Evolutionary conservation across 2,888 invertebrate genomes (phyloP).

Genomic region (Tachystola acroxantha): DNA sequence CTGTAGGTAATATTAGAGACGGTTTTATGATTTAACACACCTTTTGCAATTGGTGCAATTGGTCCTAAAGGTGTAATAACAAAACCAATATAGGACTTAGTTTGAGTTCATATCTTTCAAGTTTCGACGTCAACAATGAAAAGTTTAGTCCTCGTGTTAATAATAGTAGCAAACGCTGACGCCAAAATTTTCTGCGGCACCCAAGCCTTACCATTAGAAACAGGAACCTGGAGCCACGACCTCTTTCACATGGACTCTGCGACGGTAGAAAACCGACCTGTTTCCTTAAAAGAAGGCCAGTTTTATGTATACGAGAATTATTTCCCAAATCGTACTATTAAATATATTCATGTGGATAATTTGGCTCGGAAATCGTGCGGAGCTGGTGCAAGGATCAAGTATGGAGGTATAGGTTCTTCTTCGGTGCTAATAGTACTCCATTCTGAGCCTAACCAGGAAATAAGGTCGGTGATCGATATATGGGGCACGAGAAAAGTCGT

Average conservation of each 20-base stretch:
- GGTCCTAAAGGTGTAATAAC: too few relatives aligned
- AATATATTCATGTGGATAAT: slow-evolving; percentile 59
- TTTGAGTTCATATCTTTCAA: too few relatives aligned
- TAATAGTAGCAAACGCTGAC: slow-evolving; percentile 13
- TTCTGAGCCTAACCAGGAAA: slow-evolving; percentile 49
- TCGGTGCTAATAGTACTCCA: slow-evolving; percentile 51
- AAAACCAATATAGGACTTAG: too few relatives aligned
- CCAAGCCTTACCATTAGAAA: slow-evolving; percentile 45
- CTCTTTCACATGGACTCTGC: slow-evolving; percentile 52
- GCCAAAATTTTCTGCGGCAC: slow-evolving; percentile 42
- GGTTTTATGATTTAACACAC: too few relatives aligned
- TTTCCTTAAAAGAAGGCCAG: slow-evolving; percentile 50
- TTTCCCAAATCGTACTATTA: slow-evolving; percentile 50
- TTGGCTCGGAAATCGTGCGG: slow-evolving; percentile 55
- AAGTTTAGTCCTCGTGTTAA: slow-evolving; percentile 13
- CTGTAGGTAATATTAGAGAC: too few relatives aligned
- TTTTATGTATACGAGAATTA: slow-evolving; percentile 59
- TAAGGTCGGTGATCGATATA: slow-evolving; percentile 57
- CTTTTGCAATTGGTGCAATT: too few relatives aligned
- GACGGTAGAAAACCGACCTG: slow-evolving; percentile 50
- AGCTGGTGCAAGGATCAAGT: slow-evolving; percentile 43
- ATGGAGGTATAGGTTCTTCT: slow-evolving; percentile 46
- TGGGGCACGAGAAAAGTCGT: slow-evolving; percentile 42
- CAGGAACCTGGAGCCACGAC: slow-evolving; percentile 44
- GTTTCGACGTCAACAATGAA: too few relatives aligned